phyloP scores from a whole-genome alignment of 2,113 vertebrate species.

The Oncorhynchus kisutch region DNA sequence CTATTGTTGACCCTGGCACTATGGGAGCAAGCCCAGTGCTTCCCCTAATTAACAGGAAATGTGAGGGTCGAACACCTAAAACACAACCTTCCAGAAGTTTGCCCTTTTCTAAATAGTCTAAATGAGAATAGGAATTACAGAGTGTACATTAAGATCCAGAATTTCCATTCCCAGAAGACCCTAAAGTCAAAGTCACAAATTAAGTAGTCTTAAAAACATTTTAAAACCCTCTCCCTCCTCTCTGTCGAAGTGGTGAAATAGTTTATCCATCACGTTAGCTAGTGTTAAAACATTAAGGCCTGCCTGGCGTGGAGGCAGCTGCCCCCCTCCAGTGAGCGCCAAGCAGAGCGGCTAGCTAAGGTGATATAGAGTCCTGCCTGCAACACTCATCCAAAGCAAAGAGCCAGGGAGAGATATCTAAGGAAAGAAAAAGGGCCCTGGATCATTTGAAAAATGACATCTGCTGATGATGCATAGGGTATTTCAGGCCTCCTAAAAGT shows the following conservation, averaged over 20 bases:
- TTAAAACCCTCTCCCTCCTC: slow-evolving; percentile 36
- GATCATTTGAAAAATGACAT: slow-evolving; percentile 84
- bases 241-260: slow-evolving; percentile 22
- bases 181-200: slow-evolving; percentile 38
- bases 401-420: slow-evolving; percentile 73
- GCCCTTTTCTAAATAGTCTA: too few relatives aligned
- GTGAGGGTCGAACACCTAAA: not conserved
- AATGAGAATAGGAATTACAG: too few relatives aligned
- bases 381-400: slow-evolving; percentile 84
- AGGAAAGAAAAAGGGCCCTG: slow-evolving; percentile 61
- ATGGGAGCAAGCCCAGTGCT: too few relatives aligned
- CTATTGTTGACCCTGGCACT: too few relatives aligned
- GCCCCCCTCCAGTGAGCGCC: slow-evolving; percentile 49
- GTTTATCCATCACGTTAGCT: not conserved
- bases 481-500: slow-evolving; percentile 79
- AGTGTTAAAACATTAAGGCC: too few relatives aligned
- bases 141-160: too few relatives aligned
- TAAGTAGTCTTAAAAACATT: slow-evolving; percentile 27
- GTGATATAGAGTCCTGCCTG: slow-evolving; percentile 81
- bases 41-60: too few relatives aligned
- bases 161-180: too few relatives aligned
- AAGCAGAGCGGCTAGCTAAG: slow-evolving; percentile 68
- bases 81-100: not conserved
- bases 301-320: slow-evolving; percentile 56
- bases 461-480: slow-evolving; percentile 81